A percentile compares a stretch with the other conserved stretches of the same genome.
These are phyloP conservation scores for Furcula furcula DNA, from an alignment of 2,888 invertebrate genomes.

Conservation along the genomic window DNA sequence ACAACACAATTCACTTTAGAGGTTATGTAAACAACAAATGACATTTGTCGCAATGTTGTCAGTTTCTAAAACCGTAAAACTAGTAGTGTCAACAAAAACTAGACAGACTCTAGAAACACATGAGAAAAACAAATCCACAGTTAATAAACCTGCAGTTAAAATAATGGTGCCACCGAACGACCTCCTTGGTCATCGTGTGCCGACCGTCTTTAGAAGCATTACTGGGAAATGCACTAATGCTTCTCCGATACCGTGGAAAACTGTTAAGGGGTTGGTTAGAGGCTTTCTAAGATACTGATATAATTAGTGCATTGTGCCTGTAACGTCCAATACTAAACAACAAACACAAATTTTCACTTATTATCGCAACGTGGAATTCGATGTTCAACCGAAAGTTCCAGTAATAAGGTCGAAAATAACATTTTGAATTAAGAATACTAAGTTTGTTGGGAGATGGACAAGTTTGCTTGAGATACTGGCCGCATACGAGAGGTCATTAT, in stretches of 20 bases:
- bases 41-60: too few species aligned
- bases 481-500: conserved; percentile 64
- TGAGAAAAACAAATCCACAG: too few species aligned
- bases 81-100: too few species aligned
- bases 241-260: conserved; percentile 73
- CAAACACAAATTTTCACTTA: conserved; percentile 18
- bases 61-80: too few species aligned
- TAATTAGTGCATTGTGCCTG: conserved; percentile 77
- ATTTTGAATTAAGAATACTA: conserved; percentile 3
- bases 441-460: conserved; percentile 43
- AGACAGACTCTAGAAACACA: too few species aligned
- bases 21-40: too few species aligned
- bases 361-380: conserved; percentile 7
- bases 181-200: conserved; percentile 68
- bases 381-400: conserved; percentile 29
- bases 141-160: conserved; percentile 11
- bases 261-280: conserved; percentile 80
- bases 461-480: conserved; percentile 69
- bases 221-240: conserved; percentile 80
- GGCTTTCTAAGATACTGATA: conserved; percentile 80
- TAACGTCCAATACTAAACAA: conserved; percentile 54
- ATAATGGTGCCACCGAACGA: conserved; percentile 32
- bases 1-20: too few species aligned
- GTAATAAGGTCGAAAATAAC: conserved; percentile 9
- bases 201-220: conserved; percentile 77